Conservation (phyloP, 2,113 vertebrate genomes). For the Loxodonta africana region DNA sequence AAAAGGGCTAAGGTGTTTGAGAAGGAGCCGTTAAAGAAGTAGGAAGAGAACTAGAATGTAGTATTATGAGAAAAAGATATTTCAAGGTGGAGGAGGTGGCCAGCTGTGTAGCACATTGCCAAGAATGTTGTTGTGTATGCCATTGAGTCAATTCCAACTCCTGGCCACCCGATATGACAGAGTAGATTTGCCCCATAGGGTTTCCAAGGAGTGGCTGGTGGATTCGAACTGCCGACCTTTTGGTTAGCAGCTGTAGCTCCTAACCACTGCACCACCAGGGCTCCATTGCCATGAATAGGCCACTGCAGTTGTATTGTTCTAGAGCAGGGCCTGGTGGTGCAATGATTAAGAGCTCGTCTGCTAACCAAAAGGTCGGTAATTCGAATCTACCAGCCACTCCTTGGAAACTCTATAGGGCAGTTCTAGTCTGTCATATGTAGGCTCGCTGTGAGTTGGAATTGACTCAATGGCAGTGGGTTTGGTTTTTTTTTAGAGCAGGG, state of each 20-base stretch:
- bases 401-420: too few species aligned
- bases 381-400: too few species aligned
- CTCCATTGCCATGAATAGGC: rapidly evolving
- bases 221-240: not conserved
- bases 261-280: not conserved
- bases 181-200: not conserved
- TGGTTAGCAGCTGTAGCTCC: not conserved
- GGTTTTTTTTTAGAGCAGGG: not conserved
- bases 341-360: too few species aligned
- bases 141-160: not conserved
- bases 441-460: too few species aligned
- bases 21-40: not conserved
- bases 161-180: not conserved
- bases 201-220: not conserved
- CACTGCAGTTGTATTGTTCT: not conserved
- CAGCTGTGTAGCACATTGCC: too few species aligned
- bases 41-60: not conserved
- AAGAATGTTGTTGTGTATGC: rapidly evolving
- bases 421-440: too few species aligned
- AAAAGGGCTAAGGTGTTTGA: not conserved
- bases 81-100: not conserved
- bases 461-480: too few species aligned
- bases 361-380: too few species aligned
- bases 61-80: not conserved
- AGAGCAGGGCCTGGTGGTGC: not conserved